A percentile compares a stretch with the other conserved stretches of the same genome.
These are phyloP conservation scores for Rhabdomys dilectus DNA, from an alignment of 2,113 vertebrate genomes.

Conservation along the genomic window DNA sequence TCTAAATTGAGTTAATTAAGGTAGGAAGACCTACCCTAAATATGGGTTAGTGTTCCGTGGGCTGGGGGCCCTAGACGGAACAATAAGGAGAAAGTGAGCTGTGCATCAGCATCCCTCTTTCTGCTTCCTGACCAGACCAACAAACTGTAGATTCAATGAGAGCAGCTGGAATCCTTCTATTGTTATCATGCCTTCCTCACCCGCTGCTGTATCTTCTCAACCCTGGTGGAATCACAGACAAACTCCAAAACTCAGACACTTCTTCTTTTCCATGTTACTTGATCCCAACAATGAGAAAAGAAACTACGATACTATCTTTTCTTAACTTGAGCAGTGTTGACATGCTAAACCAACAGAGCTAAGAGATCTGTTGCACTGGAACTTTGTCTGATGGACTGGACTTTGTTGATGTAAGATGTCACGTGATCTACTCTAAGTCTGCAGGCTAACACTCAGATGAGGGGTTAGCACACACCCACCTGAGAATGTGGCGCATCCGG, in stretches of 20 bases:
- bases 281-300: neutral
- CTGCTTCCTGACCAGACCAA: neutral
- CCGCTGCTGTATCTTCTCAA: neutral
- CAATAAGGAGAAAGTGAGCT: neutral
- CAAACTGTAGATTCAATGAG: neutral
- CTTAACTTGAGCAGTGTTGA: slow-evolving; percentile 7
- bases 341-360: slow-evolving; percentile 19
- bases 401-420: slow-evolving; percentile 34
- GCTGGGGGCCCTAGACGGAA: neutral
- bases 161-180: neutral
- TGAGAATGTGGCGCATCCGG: neutral
- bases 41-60: neutral
- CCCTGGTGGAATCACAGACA: too few species aligned
- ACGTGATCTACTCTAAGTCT: neutral
- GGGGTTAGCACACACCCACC: neutral
- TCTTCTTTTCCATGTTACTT: neutral
- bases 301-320: neutral
- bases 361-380: slow-evolving; percentile 33
- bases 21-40: neutral
- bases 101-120: too few species aligned
- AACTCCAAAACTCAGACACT: neutral
- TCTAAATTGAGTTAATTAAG: neutral
- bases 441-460: neutral
- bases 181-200: neutral
- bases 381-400: too few species aligned